A percentile compares a stretch with the other conserved stretches of the same genome.
phyloP scores from a whole-genome alignment of 2,113 vertebrate species.

The Varanus komodoensis region DNA sequence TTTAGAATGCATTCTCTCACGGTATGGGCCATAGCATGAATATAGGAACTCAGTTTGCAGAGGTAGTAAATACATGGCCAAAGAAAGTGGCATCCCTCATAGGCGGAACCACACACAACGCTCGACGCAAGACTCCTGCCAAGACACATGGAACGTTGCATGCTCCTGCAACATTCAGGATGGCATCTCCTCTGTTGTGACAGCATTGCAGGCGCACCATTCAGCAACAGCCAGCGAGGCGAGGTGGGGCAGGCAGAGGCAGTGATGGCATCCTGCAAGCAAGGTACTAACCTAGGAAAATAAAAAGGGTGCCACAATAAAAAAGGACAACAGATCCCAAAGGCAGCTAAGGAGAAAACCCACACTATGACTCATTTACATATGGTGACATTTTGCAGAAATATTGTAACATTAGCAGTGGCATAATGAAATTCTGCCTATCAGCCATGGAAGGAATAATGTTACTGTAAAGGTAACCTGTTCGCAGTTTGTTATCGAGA shows the following conservation, averaged over 20 bases:
- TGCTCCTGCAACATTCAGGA: background rate
- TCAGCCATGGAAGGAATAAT: constrained; percentile 96
- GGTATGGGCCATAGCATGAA: too few species aligned
- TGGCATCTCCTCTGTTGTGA: background rate
- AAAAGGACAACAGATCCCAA: constrained; percentile 81
- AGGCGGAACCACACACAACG: background rate
- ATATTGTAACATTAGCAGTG: constrained; percentile 95
- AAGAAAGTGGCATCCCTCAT: background rate
- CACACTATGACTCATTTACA: constrained; percentile 92
- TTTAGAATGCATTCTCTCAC: background rate
- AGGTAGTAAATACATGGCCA: background rate
- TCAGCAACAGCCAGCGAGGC: background rate
- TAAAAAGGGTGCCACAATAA: constrained; percentile 9
- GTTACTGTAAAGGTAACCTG: constrained; percentile 99
- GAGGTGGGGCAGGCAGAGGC: too few species aligned
- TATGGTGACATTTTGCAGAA: constrained; percentile 98
- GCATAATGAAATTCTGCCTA: constrained; percentile 99
- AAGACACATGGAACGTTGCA: background rate
- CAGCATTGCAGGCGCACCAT: background rate
- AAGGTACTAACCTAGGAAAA: constrained; percentile 26
- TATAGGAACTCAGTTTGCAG: background rate
- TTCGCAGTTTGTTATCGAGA: constrained; percentile 91
- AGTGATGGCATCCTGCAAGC: constrained; percentile 31
- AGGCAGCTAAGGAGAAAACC: constrained; percentile 88
- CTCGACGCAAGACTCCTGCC: background rate